Percentiles rank a stretch among this genome's conserved stretches.
Evolutionary conservation across 2,888 invertebrate genomes (phyloP).

Genomic region (Lycia hirtaria): DNA sequence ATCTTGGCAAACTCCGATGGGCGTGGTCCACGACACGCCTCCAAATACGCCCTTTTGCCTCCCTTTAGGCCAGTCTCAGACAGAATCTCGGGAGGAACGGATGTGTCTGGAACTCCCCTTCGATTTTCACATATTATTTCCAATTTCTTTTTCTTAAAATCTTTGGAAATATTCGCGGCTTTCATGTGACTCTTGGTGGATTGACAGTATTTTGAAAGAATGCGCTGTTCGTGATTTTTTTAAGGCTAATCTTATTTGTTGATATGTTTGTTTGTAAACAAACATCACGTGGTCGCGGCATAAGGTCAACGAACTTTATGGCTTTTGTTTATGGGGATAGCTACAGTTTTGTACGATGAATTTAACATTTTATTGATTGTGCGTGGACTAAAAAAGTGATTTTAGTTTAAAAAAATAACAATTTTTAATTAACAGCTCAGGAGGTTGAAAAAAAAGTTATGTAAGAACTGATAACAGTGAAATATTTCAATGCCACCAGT

Average conservation of each 20-base stretch:
- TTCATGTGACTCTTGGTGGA: conserved; percentile 3
- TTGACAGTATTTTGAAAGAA: background rate
- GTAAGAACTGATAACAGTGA: too few species aligned
- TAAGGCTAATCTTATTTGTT: conserved; percentile 6
- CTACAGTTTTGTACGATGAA: background rate
- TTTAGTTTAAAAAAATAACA: background rate
- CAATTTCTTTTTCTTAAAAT: conserved; percentile 2
- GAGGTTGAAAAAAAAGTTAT: too few species aligned
- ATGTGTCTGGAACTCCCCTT: conserved; percentile 22
- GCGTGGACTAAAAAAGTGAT: background rate
- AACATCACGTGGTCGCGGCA: conserved; percentile 45
- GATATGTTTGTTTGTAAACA: conserved; percentile 53
- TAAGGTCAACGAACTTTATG: conserved; percentile 38
- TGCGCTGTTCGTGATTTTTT: background rate
- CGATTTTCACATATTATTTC: conserved; percentile 12
- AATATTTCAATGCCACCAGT: too few species aligned
- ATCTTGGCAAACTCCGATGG: conserved; percentile 21
- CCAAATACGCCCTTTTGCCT: conserved; percentile 21
- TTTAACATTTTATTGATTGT: background rate
- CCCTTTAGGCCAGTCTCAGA: conserved; percentile 29
- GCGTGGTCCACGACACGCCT: conserved; percentile 35
- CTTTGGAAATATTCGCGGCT: background rate
- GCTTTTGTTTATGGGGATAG: background rate
- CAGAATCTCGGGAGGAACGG: conserved; percentile 18
- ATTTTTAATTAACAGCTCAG: too few species aligned